phyloP scores from a whole-genome alignment of 2,888 invertebrate species.

The Mythimna ferrago region DNA sequence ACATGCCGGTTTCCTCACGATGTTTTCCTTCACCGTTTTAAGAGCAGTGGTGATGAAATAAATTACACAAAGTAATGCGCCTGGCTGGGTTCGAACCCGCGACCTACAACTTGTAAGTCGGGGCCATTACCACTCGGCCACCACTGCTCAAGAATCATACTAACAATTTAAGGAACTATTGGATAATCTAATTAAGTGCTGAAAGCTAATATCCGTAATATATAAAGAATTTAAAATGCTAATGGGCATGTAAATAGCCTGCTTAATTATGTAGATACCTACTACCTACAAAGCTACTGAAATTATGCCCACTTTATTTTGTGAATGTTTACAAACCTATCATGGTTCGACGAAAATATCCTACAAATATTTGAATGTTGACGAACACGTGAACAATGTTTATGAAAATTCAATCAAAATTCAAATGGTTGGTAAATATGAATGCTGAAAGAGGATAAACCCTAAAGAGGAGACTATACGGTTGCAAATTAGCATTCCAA shows the following conservation, averaged over 20 bases:
- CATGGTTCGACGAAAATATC: neutral
- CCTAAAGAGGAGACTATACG: too few species aligned
- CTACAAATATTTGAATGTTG: conserved; percentile 1
- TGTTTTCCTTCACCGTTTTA: too few species aligned
- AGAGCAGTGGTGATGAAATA: too few species aligned
- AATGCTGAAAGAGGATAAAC: neutral
- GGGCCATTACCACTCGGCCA: too few species aligned
- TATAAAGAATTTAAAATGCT: neutral
- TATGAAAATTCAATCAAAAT: conserved; percentile 1
- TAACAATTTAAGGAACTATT: too few species aligned
- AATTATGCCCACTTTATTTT: neutral
- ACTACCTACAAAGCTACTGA: neutral
- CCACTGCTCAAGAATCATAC: too few species aligned
- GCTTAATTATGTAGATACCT: neutral
- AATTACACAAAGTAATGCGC: too few species aligned
- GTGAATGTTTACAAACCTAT: conserved; percentile 28
- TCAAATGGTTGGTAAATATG: neutral
- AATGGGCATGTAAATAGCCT: neutral
- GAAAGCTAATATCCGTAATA: neutral
- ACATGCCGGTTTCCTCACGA: too few species aligned
- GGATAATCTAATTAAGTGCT: neutral
- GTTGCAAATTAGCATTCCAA: too few species aligned
- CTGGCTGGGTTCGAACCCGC: too few species aligned
- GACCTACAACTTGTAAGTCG: too few species aligned
- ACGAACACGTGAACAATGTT: conserved; percentile 4